These are phyloP conservation scores for Tineola bisselliella DNA, from an alignment of 2,888 invertebrate genomes.

Conservation along the genomic window DNA sequence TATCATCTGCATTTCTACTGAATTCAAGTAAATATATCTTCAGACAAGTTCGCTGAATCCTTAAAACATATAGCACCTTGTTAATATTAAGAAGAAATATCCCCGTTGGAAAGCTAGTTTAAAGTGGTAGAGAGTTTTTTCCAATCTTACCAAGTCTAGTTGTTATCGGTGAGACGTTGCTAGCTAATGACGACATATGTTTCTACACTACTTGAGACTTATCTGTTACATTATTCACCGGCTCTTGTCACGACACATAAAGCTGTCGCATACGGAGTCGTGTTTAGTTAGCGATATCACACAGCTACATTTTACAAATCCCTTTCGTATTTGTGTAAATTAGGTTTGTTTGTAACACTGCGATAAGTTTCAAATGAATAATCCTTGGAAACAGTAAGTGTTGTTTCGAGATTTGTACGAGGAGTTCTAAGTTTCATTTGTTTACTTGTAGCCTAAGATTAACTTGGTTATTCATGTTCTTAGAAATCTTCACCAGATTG, in stretches of 20 bases:
- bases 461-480: neutral
- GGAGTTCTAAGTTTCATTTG: neutral
- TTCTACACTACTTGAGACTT: slow-evolving; percentile 8
- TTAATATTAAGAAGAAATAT: neutral
- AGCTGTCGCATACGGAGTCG: slow-evolving; percentile 12
- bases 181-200: slow-evolving; percentile 11
- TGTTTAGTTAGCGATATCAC: slow-evolving; percentile 13
- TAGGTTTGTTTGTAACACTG: slow-evolving; percentile 2
- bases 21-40: too few species aligned
- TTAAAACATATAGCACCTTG: neutral
- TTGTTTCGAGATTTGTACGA: neutral
- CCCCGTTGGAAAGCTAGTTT: neutral
- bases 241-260: slow-evolving; percentile 13
- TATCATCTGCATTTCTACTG: neutral
- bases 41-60: too few species aligned
- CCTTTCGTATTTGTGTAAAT: slow-evolving; percentile 8
- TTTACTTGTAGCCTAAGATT: neutral
- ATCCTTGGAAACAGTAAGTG: neutral
- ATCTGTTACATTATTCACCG: slow-evolving; percentile 12
- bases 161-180: slow-evolving; percentile 3
- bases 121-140: neutral
- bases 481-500: neutral
- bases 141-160: neutral
- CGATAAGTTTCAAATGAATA: slow-evolving; percentile 1
- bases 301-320: slow-evolving; percentile 5